These are phyloP conservation scores for Elaeidobius kamerunicus DNA, from an alignment of 2,888 invertebrate species.

Conservation along the genomic window DNA sequence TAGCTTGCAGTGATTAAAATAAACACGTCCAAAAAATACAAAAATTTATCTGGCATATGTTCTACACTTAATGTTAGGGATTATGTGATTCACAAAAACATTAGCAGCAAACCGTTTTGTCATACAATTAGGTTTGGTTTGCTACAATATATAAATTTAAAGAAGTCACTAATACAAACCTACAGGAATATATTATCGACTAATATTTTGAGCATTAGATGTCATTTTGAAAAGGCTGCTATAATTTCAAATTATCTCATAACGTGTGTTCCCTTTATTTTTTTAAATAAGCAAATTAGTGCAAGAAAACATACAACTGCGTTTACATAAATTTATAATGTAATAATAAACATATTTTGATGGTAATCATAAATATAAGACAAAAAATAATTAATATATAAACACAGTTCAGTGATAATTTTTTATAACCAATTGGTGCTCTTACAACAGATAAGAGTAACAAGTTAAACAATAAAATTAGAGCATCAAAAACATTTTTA, in stretches of 20 bases:
- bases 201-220: constrained; percentile 18
- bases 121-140: constrained; percentile 4
- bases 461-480: constrained; percentile 6
- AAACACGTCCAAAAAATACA: constrained; percentile 23
- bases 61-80: constrained; percentile 22
- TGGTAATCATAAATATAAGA: neutral
- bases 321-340: constrained; percentile 10
- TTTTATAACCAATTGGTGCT: constrained; percentile 2
- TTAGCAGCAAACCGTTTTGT: neutral
- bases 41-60: constrained; percentile 10
- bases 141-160: constrained; percentile 10
- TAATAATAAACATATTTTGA: no score
- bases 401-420: constrained; percentile 5
- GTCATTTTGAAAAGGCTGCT: constrained; percentile 1
- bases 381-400: neutral
- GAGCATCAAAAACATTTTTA: neutral
- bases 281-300: neutral
- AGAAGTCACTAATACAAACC: constrained; percentile 20
- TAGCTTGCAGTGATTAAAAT: constrained; percentile 21
- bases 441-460: constrained; percentile 3
- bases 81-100: neutral
- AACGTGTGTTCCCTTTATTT: neutral
- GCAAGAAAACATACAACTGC: neutral
- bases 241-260: no score
- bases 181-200: constrained; percentile 14